Conservation (phyloP, 2,797 vertebrate species). For the Takifugu ocellatus region DNA sequence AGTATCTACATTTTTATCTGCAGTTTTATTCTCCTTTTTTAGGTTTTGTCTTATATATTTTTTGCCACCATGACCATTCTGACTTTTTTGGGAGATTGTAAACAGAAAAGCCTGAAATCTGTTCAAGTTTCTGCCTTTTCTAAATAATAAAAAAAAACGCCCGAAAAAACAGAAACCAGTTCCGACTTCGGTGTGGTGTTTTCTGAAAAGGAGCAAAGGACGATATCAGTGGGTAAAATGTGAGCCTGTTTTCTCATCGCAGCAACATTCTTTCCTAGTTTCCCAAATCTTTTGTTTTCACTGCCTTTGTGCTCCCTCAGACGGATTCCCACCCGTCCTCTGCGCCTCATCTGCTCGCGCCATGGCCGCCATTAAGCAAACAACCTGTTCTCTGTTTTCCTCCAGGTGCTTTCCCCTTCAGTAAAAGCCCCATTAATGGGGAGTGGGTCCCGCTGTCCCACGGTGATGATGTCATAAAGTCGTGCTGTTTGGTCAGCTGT, state of each 20-base stretch:
- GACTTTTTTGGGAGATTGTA: too few species aligned
- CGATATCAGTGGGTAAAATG: too few species aligned
- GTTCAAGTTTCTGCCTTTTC: too few species aligned
- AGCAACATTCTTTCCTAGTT: slow-evolving; percentile 2
- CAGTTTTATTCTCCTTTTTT: too few species aligned
- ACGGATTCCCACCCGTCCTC: slow-evolving; percentile 26
- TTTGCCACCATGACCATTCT: too few species aligned
- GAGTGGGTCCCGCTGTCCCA: slow-evolving; percentile 27
- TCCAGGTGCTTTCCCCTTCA: slow-evolving; percentile 54
- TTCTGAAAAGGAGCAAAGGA: too few species aligned
- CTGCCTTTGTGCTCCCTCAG: not conserved
- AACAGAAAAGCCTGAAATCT: too few species aligned
- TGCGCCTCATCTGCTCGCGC: slow-evolving; percentile 27
- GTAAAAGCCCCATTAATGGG: slow-evolving; percentile 46
- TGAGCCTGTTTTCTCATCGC: slow-evolving; percentile 1
- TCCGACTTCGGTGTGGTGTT: too few species aligned
- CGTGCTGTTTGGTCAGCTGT: slow-evolving; percentile 41
- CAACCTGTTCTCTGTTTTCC: slow-evolving; percentile 47
- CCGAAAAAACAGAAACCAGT: too few species aligned
- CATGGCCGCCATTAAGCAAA: slow-evolving; percentile 48
- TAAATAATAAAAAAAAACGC: too few species aligned
- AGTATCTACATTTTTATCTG: too few species aligned
- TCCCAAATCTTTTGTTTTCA: slow-evolving; percentile 4
- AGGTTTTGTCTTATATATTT: too few species aligned
- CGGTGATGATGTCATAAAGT: slow-evolving; percentile 51